Conservation (phyloP, 2,113 vertebrate species). For the Alectura lathami region DNA sequence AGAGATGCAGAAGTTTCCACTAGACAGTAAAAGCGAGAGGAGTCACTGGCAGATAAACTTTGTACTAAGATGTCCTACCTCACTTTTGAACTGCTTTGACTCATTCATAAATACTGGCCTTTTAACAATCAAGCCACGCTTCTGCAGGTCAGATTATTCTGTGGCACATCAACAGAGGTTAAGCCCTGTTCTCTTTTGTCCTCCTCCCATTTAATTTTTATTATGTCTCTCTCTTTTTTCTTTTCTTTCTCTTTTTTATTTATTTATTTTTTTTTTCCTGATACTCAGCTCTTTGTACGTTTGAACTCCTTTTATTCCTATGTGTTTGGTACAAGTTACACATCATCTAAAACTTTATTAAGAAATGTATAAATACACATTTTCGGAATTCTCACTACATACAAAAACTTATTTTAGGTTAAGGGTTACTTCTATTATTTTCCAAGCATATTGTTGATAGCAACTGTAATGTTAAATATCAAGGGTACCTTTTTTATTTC, state of each 20-base stretch:
- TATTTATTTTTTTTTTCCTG: neutral
- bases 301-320: neutral
- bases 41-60: neutral
- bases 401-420: neutral
- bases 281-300: neutral
- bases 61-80: neutral
- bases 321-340: neutral
- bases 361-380: neutral
- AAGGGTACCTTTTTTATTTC: neutral
- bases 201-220: neutral
- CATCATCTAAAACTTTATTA: neutral
- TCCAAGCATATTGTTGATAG: neutral
- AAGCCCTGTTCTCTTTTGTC: neutral
- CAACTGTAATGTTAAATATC: neutral
- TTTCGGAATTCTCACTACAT: neutral
- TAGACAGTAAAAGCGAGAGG: neutral
- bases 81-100: neutral
- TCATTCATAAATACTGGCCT: neutral
- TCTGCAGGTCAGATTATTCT: neutral
- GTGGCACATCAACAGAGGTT: neutral
- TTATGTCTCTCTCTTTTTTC: neutral
- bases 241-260: too few relatives aligned
- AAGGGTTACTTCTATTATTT: neutral
- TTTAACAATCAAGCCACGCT: neutral
- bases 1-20: neutral